These are phyloP conservation scores for Danaus chrysippus DNA, from an alignment of 2,888 invertebrate genomes.

Conservation along the genomic window DNA sequence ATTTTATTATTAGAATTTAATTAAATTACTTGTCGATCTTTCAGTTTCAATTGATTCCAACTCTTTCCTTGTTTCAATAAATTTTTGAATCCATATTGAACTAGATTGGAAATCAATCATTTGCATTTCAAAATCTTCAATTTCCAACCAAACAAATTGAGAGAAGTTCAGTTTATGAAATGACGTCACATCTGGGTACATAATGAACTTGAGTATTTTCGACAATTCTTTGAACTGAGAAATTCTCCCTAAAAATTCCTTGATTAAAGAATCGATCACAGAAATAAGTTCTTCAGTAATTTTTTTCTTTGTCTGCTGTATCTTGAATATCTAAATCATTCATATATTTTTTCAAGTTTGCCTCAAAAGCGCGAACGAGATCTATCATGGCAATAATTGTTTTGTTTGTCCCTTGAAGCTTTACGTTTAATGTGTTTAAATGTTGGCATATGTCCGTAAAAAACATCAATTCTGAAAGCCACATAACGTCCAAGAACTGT, in stretches of 20 bases:
- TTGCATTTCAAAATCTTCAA: constrained; percentile 34
- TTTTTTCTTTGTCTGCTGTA: too few species aligned
- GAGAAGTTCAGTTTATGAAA: background rate
- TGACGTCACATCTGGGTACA: too few species aligned
- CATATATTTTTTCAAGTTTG: constrained; percentile 21
- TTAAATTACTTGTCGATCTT: too few species aligned
- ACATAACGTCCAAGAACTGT: constrained; percentile 26
- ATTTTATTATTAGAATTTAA: constrained; percentile 34
- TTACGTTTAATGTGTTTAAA: constrained; percentile 33
- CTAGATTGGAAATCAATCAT: constrained; percentile 34
- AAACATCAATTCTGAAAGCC: constrained; percentile 39
- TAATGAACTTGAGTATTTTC: too few species aligned
- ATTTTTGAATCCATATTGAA: constrained; percentile 23
- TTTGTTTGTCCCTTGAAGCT: constrained; percentile 37
- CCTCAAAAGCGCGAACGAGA: constrained; percentile 37
- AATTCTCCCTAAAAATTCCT: too few species aligned
- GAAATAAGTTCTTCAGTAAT: too few species aligned
- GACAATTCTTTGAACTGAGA: too few species aligned
- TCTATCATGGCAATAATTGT: constrained; percentile 36
- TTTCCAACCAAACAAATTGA: constrained; percentile 31
- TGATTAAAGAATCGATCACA: too few species aligned
- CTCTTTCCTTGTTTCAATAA: constrained; percentile 31
- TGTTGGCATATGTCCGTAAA: constrained; percentile 36
- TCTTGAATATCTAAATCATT: too few species aligned
- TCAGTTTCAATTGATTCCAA: constrained; percentile 22